Evolutionary conservation across 2,797 vertebrate species (phyloP), one percentile per base, ranked within the genome.

Genomic region (Rhadinocentrus ornatus): DNA sequence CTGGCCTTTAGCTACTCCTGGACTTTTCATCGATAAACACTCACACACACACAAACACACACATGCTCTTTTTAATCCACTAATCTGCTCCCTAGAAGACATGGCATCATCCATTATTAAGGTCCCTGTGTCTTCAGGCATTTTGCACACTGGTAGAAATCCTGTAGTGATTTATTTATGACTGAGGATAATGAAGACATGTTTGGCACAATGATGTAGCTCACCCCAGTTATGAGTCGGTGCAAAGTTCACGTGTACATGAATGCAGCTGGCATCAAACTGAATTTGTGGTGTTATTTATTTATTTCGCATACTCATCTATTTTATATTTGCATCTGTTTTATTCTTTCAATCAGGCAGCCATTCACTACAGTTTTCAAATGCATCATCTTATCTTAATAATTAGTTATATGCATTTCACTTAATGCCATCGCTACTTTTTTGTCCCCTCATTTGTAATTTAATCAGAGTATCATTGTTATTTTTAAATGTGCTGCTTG

Each of bases 91-190:
- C 71, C 71, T 68, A 75, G 65, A 76, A 65, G 66, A 61, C 48
- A 20, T 48, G 61, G 63, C 44, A 35, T 82, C 80, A 76, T 88
- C 68, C 58, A 83, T 88, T 82, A 79, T 87, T 75, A 41, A 83
- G 35, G 35, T 22, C 61, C 27, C 3, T 32, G 56, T 71, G 41
- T 81, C 83, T 83, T 62, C 58, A 69, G 80, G 73, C 66, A 0
- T 64, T 69, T 69, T 55, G 35, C 1, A 1, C 78, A 27, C 61
- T 56, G 24, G 57, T 79, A 56, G 54, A 65, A 75, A 60, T 55
- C 56, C 39, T 66, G 1, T 61, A 52, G 62, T 83, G 68, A 76
- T 87, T 86, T 84, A 85, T 88, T 81, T 39, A 80, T 89, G 78
- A 72, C 24, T 39, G 3, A 8, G 31, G 59, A 71, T 77, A 65